phyloP scores from a whole-genome alignment of 2,888 invertebrate genomes.

The Drosophila neotestacea region DNA sequence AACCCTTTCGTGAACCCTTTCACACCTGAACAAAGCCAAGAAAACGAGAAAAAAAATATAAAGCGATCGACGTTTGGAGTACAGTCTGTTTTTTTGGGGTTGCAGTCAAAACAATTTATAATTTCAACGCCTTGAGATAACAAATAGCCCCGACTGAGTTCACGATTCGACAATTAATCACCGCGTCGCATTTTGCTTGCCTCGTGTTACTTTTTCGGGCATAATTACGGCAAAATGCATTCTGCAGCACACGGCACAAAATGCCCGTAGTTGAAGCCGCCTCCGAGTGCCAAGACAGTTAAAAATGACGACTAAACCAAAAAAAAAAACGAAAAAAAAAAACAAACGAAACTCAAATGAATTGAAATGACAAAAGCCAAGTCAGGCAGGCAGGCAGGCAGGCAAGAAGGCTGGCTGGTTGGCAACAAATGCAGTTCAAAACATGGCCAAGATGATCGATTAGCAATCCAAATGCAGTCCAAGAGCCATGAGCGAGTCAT shows the following conservation, averaged over 20 bases:
- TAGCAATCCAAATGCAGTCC: slow-evolving; percentile 69
- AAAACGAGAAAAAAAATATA: slow-evolving; percentile 10
- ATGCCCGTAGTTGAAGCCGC: slow-evolving; percentile 56
- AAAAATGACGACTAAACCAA: slow-evolving; percentile 61
- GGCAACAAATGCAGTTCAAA: slow-evolving; percentile 29
- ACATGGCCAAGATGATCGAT: slow-evolving; percentile 73
- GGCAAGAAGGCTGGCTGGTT: background rate
- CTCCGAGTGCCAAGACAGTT: slow-evolving; percentile 66
- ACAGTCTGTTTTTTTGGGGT: slow-evolving; percentile 54
- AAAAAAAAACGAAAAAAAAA: no score
- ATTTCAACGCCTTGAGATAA: slow-evolving; percentile 80
- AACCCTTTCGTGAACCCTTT: slow-evolving; percentile 71
- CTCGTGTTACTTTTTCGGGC: slow-evolving; percentile 70
- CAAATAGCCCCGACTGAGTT: slow-evolving; percentile 74
- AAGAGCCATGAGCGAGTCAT: slow-evolving; percentile 60
- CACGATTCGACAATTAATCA: slow-evolving; percentile 79
- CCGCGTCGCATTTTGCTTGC: slow-evolving; percentile 65
- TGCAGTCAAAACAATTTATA: slow-evolving; percentile 75
- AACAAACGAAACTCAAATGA: slow-evolving; percentile 25
- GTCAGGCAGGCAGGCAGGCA: slow-evolving; percentile 31
- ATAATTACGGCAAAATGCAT: slow-evolving; percentile 71
- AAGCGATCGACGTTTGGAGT: slow-evolving; percentile 44
- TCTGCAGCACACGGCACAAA: slow-evolving; percentile 61
- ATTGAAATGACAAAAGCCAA: slow-evolving; percentile 65
- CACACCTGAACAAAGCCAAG: slow-evolving; percentile 63